phyloP scores from a whole-genome alignment of 2,797 vertebrate species.

The Coilia nasus region DNA sequence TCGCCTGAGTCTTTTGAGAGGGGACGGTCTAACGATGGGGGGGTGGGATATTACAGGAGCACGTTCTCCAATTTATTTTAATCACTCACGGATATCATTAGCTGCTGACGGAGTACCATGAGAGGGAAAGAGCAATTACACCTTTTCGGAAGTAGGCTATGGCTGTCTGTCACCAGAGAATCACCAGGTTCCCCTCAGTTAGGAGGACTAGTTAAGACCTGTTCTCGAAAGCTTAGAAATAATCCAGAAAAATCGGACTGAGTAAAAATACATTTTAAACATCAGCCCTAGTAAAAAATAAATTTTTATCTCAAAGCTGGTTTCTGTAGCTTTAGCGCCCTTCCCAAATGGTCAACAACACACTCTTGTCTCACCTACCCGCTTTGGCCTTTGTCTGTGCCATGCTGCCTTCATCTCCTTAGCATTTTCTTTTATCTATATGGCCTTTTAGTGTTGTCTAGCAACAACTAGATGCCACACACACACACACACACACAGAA shows the following conservation, averaged over 20 bases:
- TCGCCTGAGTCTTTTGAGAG: constrained; percentile 35
- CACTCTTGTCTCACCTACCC: too few species aligned
- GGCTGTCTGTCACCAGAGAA: constrained; percentile 41
- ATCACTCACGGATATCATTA: constrained; percentile 75
- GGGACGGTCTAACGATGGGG: constrained; percentile 73
- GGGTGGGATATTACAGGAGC: constrained; percentile 67
- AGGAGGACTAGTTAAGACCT: constrained; percentile 21
- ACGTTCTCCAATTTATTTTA: constrained; percentile 75
- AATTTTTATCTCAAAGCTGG: too few species aligned
- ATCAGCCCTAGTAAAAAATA: too few species aligned
- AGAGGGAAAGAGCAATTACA: constrained; percentile 66
- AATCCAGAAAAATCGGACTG: neutral
- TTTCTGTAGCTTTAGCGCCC: too few species aligned
- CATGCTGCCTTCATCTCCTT: too few species aligned
- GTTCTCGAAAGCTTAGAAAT: neutral
- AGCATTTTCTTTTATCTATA: too few species aligned
- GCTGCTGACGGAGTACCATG: constrained; percentile 47
- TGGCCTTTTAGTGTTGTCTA: too few species aligned
- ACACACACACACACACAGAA: too few species aligned
- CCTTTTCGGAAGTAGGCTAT: constrained; percentile 50
- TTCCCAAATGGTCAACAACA: too few species aligned
- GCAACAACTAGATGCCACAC: too few species aligned
- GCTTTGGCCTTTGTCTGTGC: too few species aligned
- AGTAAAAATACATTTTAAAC: too few species aligned
- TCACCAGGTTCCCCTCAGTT: constrained; percentile 63